Percentiles rank a stretch among this genome's conserved stretches.
These are phyloP conservation scores for Eolophus roseicapilla DNA, from an alignment of 2,113 vertebrate species.

Conservation along the genomic window DNA sequence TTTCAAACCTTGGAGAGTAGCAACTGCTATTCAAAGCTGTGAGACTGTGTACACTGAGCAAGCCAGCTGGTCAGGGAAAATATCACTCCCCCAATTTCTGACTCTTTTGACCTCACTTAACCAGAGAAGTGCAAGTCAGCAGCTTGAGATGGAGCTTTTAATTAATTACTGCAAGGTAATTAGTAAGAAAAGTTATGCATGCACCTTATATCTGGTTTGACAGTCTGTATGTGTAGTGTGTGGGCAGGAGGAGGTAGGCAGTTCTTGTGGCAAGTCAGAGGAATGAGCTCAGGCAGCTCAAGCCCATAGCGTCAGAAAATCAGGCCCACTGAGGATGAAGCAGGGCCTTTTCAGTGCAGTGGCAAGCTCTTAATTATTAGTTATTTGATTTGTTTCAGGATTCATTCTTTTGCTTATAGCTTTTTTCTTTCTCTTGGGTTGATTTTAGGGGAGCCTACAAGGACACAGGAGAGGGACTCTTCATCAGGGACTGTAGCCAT, in stretches of 20 bases:
- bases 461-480: background rate
- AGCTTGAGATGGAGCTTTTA: background rate
- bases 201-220: background rate
- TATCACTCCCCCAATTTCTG: fast-evolving
- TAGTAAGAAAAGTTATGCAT: background rate
- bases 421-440: background rate
- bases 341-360: background rate
- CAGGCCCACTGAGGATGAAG: background rate
- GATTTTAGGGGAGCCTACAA: background rate
- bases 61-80: background rate
- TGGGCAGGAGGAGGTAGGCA: background rate
- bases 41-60: fast-evolving
- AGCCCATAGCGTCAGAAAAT: background rate
- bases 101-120: background rate
- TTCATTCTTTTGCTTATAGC: fast-evolving
- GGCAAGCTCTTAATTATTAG: background rate
- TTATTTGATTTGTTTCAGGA: background rate
- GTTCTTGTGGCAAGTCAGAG: background rate
- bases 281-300: fast-evolving
- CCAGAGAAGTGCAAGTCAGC: background rate
- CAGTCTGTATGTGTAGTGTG: background rate
- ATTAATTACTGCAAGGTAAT: background rate
- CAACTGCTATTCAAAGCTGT: fast-evolving
- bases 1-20: background rate
- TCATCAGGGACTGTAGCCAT: background rate